A percentile compares a stretch with the other conserved stretches of the same genome.
These are phyloP conservation scores for Amazona vittata DNA, from an alignment of 2,113 vertebrate species.

Conservation along the genomic window DNA sequence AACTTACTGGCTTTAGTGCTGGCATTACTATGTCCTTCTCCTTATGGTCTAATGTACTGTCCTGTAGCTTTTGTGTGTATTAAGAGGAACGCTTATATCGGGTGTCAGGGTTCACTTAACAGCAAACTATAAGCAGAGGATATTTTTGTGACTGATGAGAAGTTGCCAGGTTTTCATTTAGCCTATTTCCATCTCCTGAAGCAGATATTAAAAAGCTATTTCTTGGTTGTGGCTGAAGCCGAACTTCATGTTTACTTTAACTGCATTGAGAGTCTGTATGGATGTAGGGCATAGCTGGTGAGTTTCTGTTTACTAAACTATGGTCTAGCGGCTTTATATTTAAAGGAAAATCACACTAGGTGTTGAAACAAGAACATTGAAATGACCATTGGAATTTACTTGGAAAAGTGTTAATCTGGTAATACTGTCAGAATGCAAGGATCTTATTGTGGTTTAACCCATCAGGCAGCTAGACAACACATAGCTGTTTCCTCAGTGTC, in stretches of 20 bases:
- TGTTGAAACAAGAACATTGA: not conserved
- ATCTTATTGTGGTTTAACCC: not conserved
- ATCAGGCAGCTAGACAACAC: not conserved
- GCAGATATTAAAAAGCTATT: not conserved
- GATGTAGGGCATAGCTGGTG: not conserved
- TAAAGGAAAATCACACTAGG: not conserved
- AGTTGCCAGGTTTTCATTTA: not conserved
- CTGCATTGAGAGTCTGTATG: not conserved
- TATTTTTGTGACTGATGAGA: not conserved
- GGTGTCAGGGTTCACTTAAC: not conserved
- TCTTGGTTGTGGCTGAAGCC: not conserved
- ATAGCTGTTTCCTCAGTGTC: not conserved
- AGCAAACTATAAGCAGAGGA: not conserved
- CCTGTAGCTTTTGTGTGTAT: not conserved
- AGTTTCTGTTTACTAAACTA: not conserved
- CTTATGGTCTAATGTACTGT: fast-evolving
- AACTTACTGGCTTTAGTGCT: not conserved
- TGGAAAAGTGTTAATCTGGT: not conserved
- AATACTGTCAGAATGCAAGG: not conserved
- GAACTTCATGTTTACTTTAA: not conserved
- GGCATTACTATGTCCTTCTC: not conserved
- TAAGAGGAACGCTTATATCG: fast-evolving
- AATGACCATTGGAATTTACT: not conserved
- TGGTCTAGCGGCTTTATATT: not conserved
- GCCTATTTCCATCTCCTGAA: not conserved